phyloP scores from a whole-genome alignment of 2,113 vertebrate species.

The Mastomys natalensis region DNA sequence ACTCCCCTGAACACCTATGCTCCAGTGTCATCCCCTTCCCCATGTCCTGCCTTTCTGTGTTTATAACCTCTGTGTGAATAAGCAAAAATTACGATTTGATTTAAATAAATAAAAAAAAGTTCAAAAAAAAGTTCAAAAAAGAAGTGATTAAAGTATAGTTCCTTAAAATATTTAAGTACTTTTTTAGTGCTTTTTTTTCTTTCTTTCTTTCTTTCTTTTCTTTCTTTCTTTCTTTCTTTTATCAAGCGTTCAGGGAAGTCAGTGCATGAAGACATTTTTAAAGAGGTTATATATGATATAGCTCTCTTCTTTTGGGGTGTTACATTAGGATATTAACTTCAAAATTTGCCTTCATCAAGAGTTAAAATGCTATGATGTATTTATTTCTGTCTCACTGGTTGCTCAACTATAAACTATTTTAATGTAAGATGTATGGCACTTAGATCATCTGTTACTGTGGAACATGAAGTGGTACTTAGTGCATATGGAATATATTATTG shows the following conservation, averaged over 20 bases:
- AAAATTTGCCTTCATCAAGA: neutral
- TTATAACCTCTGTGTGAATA: no score
- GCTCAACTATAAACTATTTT: neutral
- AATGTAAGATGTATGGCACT: neutral
- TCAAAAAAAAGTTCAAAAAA: no score
- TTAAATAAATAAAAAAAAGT: no score
- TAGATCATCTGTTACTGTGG: conserved; percentile 7
- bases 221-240: neutral
- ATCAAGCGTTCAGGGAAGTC: neutral
- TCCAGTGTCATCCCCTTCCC: no score
- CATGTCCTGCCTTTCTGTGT: no score
- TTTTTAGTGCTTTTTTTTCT: neutral
- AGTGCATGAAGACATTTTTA: neutral
- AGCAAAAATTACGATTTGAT: no score
- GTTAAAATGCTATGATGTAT: neutral
- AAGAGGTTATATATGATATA: neutral
- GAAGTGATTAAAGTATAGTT: no score
- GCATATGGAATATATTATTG: neutral
- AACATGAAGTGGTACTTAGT: neutral
- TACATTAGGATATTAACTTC: neutral
- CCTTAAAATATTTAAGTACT: conserved; percentile 37
- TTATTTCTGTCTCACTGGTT: neutral
- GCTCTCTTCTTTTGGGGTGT: neutral
- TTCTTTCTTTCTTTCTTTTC: neutral
- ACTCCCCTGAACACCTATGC: no score